phyloP scores from a whole-genome alignment of 1,140 invertebrate genomes.

The Drosophila obscura region DNA sequence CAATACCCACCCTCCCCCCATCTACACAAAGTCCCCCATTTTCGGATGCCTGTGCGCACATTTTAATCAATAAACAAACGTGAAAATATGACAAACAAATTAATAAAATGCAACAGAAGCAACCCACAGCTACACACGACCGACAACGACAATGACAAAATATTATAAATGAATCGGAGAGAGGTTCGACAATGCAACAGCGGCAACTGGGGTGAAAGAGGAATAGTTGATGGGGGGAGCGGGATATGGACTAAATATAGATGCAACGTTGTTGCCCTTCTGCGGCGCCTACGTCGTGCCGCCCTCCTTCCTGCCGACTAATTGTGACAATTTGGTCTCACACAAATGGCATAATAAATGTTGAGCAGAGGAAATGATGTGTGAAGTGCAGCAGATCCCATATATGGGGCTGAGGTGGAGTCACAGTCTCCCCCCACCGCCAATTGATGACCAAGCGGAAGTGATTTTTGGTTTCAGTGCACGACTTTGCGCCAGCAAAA shows the following conservation, averaged over 20 bases:
- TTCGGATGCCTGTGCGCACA: constrained; percentile 56
- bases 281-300: background rate
- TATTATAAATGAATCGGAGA: constrained; percentile 70
- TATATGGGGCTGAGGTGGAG: constrained; percentile 1
- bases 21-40: background rate
- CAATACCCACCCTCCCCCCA: background rate
- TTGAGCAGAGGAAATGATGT: constrained; percentile 72
- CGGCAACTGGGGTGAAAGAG: background rate
- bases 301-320: constrained; percentile 41
- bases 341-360: constrained; percentile 78
- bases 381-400: constrained; percentile 51
- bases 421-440: constrained; percentile 4
- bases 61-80: constrained; percentile 82
- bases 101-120: constrained; percentile 72
- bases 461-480: constrained; percentile 69
- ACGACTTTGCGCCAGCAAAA: constrained; percentile 40
- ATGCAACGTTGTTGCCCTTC: constrained; percentile 6
- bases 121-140: constrained; percentile 19
- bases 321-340: constrained; percentile 73
- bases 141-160: constrained; percentile 68
- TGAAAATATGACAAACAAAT: constrained; percentile 82
- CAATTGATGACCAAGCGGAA: constrained; percentile 58
- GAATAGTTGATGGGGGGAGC: constrained; percentile 2
- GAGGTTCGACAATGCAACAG: constrained; percentile 16
- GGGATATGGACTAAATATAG: constrained; percentile 61